phyloP scores from a whole-genome alignment of 1,140 invertebrate genomes.

The Microplitis demolitor region DNA sequence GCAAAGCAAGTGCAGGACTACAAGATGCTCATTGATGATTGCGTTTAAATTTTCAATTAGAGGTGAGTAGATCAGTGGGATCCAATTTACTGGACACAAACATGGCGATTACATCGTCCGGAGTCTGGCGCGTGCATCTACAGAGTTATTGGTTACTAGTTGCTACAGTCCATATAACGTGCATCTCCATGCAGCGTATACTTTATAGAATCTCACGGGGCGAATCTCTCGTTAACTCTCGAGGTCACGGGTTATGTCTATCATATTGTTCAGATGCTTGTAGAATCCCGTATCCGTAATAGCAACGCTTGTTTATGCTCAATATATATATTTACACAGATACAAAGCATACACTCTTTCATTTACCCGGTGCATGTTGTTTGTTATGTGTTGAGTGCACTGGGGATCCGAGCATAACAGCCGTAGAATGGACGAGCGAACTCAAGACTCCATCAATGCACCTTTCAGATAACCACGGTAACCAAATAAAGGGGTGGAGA shows the following conservation, averaged over 20 bases:
- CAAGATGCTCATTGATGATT: not conserved
- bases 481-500: constrained; percentile 39
- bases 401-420: no score
- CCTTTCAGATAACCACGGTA: constrained; percentile 40
- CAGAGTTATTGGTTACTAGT: constrained; percentile 10
- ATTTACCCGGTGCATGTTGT: no score
- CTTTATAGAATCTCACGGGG: constrained; percentile 27
- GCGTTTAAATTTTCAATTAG: constrained; percentile 1
- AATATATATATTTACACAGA: not conserved
- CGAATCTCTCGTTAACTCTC: constrained; percentile 44
- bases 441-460: constrained; percentile 6
- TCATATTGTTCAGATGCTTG: constrained; percentile 43
- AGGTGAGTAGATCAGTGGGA: constrained; percentile 23
- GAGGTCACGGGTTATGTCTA: constrained; percentile 49
- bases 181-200: not conserved
- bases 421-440: constrained; percentile 13
- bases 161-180: no score
- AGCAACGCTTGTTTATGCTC: constrained; percentile 20
- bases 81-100: constrained; percentile 50
- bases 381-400: no score
- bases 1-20: not conserved
- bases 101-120: constrained; percentile 42
- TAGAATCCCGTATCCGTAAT: constrained; percentile 26
- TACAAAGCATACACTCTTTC: not conserved
- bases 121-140: constrained; percentile 20